A percentile compares a stretch with the other conserved stretches of the same genome.
These are phyloP conservation scores for Choristoneura rosaceana DNA, from an alignment of 2,888 invertebrate species.

Conservation along the genomic window DNA sequence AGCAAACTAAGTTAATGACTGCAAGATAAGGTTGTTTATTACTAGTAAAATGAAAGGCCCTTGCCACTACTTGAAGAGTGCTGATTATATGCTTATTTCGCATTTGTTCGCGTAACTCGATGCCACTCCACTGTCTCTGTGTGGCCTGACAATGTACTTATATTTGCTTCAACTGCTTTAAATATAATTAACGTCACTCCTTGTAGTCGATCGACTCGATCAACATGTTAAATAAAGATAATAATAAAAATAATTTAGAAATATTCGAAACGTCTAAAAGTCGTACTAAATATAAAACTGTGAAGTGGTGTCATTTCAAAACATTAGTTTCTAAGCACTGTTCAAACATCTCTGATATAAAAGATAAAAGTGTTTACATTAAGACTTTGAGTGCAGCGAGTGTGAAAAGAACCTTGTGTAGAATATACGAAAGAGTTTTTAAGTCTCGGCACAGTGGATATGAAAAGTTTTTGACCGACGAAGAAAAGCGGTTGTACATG, in stretches of 20 bases:
- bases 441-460: constrained; percentile 85
- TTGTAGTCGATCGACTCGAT: constrained; percentile 7
- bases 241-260: constrained; percentile 44
- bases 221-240: constrained; percentile 28
- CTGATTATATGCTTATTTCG: constrained; percentile 36
- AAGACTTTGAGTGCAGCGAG: constrained; percentile 69
- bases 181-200: constrained; percentile 13
- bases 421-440: constrained; percentile 69
- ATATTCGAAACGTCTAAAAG: constrained; percentile 46
- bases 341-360: constrained; percentile 53
- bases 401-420: constrained; percentile 71
- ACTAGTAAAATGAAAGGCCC: constrained; percentile 50
- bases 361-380: constrained; percentile 65
- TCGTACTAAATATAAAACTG: constrained; percentile 43
- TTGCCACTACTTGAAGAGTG: constrained; percentile 48
- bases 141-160: constrained; percentile 5
- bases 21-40: constrained; percentile 74
- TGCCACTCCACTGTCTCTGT: constrained; percentile 23
- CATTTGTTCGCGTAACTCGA: constrained; percentile 34
- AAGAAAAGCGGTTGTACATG: constrained; percentile 87
- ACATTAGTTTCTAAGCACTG: constrained; percentile 61
- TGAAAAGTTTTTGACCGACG: constrained; percentile 87
- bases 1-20: constrained; percentile 66
- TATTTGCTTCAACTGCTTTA: not conserved
- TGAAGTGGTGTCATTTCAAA: constrained; percentile 67